Conservation (phyloP, 1,140 invertebrate genomes). For the Varroa destructor region DNA sequence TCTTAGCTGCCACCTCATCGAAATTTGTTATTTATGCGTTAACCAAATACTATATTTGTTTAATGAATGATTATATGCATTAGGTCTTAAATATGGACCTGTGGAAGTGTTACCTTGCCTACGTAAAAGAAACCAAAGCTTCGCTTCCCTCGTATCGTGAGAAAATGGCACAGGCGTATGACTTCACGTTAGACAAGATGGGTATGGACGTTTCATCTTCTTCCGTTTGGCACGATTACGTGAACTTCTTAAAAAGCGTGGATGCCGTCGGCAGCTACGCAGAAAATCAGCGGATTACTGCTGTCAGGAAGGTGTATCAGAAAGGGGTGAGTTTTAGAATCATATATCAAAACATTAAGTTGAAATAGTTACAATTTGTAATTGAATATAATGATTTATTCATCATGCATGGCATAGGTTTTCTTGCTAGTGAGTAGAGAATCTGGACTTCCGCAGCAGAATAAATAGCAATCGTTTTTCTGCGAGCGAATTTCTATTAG, state of each 20-base stretch:
- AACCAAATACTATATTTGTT: no score
- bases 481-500: no score
- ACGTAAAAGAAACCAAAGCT: slow-evolving; percentile 94
- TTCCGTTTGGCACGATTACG: slow-evolving; percentile 93
- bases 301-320: slow-evolving; percentile 72
- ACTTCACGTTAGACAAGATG: slow-evolving; percentile 97
- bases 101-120: slow-evolving; percentile 93
- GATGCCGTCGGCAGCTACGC: slow-evolving; percentile 96
- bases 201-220: slow-evolving; percentile 94
- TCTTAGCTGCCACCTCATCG: no score
- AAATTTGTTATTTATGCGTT: no score
- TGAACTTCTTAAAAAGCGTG: slow-evolving; percentile 89
- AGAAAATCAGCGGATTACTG: slow-evolving; percentile 97
- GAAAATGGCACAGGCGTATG: slow-evolving; percentile 98
- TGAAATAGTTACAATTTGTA: background rate
- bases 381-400: background rate
- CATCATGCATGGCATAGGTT: no score
- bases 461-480: no score
- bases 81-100: slow-evolving; percentile 79
- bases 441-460: no score
- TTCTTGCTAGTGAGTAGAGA: no score
- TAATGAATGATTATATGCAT: no score
- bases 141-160: slow-evolving; percentile 85
- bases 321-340: slow-evolving; percentile 36
- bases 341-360: slow-evolving; percentile 35